phyloP scores from a whole-genome alignment of 2,888 invertebrate species.

The Lamellibrachia columna region DNA sequence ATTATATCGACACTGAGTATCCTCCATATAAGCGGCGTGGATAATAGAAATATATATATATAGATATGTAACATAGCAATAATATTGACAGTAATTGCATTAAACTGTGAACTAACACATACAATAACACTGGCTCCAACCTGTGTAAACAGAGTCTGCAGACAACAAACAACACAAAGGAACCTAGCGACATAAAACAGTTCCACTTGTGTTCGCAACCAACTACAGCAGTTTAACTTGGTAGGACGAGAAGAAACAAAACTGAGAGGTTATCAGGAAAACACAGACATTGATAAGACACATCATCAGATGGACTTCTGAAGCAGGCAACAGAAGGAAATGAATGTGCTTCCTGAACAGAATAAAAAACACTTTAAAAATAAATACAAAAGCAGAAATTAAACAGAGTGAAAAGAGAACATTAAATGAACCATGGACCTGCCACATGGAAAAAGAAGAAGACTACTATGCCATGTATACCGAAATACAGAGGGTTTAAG shows the following conservation, averaged over 20 bases:
- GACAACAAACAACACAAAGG: background rate
- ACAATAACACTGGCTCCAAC: background rate
- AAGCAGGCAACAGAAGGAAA: background rate
- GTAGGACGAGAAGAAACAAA: background rate
- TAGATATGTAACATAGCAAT: constrained; percentile 10
- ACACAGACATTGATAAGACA: background rate
- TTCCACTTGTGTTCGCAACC: background rate
- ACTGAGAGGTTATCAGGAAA: background rate
- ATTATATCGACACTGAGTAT: constrained; percentile 16
- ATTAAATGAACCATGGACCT: background rate
- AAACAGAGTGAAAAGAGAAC: background rate
- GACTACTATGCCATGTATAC: background rate
- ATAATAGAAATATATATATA: constrained; percentile 16
- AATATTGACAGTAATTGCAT: background rate
- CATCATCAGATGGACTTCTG: background rate
- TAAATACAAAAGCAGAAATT: background rate
- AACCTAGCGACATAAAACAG: background rate
- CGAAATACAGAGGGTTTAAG: background rate
- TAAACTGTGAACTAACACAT: constrained; percentile 12
- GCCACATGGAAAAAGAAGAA: background rate
- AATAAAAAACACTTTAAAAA: background rate
- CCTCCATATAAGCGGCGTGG: constrained; percentile 6
- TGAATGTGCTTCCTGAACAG: background rate
- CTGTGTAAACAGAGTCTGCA: background rate
- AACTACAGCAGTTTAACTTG: background rate